Evolutionary conservation across 2,113 vertebrate species (phyloP).

Genomic region (Sorex araneus): DNA sequence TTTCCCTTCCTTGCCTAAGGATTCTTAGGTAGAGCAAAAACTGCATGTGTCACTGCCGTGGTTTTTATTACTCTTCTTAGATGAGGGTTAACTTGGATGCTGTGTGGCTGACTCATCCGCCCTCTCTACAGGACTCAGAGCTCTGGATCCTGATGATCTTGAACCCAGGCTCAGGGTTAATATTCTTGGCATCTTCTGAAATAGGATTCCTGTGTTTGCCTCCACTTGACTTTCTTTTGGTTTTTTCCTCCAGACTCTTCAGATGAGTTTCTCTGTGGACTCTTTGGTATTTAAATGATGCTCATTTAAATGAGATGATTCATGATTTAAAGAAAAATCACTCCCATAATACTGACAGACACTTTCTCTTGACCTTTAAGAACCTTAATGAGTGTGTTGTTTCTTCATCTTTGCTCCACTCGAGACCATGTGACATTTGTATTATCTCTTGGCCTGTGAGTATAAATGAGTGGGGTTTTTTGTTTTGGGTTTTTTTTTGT

Average conservation of each 20-base stretch:
- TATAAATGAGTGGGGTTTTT: background rate
- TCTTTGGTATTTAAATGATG: conserved; percentile 26
- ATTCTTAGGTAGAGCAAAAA: background rate
- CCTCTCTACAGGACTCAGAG: background rate
- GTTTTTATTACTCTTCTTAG: conserved; percentile 14
- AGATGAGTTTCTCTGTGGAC: conserved; percentile 49
- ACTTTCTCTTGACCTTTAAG: conserved; percentile 63
- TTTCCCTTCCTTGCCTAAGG: background rate
- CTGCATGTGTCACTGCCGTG: background rate
- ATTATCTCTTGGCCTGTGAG: conserved; percentile 21
- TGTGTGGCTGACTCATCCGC: background rate
- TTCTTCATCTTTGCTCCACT: background rate
- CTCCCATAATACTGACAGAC: background rate
- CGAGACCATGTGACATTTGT: conserved; percentile 37
- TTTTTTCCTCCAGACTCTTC: background rate
- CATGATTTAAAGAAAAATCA: conserved; percentile 40
- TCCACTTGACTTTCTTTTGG: background rate
- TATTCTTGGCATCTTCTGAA: background rate
- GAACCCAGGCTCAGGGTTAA: background rate
- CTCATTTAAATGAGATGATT: conserved; percentile 42
- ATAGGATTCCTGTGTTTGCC: background rate
- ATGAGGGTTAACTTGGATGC: background rate
- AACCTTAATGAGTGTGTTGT: conserved; percentile 20
- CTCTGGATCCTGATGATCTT: background rate
- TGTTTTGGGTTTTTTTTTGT: too few species aligned